phyloP scores from a whole-genome alignment of 1,140 invertebrate genomes.

The Pectinophora gossypiella region DNA sequence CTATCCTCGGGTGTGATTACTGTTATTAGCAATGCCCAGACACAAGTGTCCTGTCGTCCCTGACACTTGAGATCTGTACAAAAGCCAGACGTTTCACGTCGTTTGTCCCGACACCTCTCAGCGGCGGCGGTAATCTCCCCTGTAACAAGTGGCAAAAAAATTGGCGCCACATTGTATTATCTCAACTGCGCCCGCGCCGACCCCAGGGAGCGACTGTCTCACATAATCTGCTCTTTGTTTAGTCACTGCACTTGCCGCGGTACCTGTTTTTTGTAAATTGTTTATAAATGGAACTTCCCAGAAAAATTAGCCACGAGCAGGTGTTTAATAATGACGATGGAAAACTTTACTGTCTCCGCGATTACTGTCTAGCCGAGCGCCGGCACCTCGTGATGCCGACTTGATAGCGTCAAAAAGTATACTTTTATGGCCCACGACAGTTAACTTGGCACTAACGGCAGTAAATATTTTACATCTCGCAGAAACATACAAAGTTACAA shows the following conservation, averaged over 20 bases:
- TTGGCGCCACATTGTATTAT: slow-evolving; percentile 63
- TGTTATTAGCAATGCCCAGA: slow-evolving; percentile 38
- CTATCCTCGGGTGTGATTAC: slow-evolving; percentile 15
- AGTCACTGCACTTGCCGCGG: slow-evolving; percentile 45
- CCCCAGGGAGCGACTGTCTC: slow-evolving; percentile 47
- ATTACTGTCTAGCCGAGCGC: slow-evolving; percentile 24
- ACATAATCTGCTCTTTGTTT: slow-evolving; percentile 40
- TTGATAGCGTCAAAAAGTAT: not conserved
- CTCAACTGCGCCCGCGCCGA: slow-evolving; percentile 16
- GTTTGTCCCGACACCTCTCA: slow-evolving; percentile 59
- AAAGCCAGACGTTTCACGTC: slow-evolving; percentile 62
- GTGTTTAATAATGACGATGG: slow-evolving; percentile 19
- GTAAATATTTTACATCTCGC: too few relatives aligned
- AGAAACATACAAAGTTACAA: not conserved
- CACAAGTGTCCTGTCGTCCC: slow-evolving; percentile 41
- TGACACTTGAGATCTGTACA: slow-evolving; percentile 46
- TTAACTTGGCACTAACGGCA: too few relatives aligned
- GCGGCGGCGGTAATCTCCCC: slow-evolving; percentile 29
- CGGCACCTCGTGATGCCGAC: not conserved
- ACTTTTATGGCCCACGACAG: too few relatives aligned
- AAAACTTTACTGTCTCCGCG: slow-evolving; percentile 24
- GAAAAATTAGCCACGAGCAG: slow-evolving; percentile 50
- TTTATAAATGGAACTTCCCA: slow-evolving; percentile 32
- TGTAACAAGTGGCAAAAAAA: slow-evolving; percentile 48
- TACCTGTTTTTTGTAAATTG: slow-evolving; percentile 49